Evolutionary conservation across 2,888 invertebrate species (phyloP).

Genomic region (Cynaeus angustus): DNA sequence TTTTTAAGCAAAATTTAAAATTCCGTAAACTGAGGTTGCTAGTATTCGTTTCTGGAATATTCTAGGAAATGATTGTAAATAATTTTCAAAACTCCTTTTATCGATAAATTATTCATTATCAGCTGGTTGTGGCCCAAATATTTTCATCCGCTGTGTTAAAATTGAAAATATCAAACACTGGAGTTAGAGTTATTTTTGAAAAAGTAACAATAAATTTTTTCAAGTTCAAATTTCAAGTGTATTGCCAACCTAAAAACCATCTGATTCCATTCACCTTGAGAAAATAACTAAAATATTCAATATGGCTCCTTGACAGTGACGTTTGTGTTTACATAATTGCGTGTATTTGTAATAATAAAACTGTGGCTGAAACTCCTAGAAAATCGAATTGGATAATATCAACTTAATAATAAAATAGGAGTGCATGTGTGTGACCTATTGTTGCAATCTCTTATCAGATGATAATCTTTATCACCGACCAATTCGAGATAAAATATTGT

Average conservation of each 20-base stretch:
- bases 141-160: no score
- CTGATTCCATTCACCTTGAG: slow-evolving; percentile 47
- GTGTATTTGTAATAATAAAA: slow-evolving; percentile 61
- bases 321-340: slow-evolving; percentile 71
- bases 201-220: background rate
- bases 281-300: slow-evolving; percentile 62
- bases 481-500: slow-evolving; percentile 59
- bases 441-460: slow-evolving; percentile 46
- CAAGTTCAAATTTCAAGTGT: background rate
- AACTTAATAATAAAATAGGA: slow-evolving; percentile 46
- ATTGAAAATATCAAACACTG: no score
- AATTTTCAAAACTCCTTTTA: no score
- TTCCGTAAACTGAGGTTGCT: no score
- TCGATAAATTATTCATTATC: no score
- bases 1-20: no score
- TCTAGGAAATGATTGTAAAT: no score
- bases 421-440: slow-evolving; percentile 47
- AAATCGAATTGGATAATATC: slow-evolving; percentile 48
- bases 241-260: slow-evolving; percentile 50
- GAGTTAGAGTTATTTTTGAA: no score
- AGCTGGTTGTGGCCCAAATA: no score
- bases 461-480: slow-evolving; percentile 52
- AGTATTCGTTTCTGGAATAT: no score
- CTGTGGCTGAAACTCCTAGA: slow-evolving; percentile 44
- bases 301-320: slow-evolving; percentile 69